Evolutionary conservation across 2,797 vertebrate genomes (phyloP), one percentile per base, ranked within the genome.

Genomic region (Petrocephalus sullivani): DNA sequence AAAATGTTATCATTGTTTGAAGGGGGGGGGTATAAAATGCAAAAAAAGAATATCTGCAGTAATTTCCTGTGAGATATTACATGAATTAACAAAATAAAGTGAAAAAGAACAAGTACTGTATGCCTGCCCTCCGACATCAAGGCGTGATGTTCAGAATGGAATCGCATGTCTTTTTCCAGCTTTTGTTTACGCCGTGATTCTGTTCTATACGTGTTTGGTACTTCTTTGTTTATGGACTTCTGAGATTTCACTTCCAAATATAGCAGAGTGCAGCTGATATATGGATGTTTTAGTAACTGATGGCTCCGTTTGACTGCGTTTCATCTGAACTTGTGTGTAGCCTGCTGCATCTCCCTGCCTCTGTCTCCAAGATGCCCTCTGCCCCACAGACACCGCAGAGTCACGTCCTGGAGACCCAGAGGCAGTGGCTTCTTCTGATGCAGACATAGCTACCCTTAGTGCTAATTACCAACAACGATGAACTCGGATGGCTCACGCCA

Each of bases 1-100:
- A 96, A 95, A 91, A 91, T 90, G 87, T 90, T 90, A 95, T 95
- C 94, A 94, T 95, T 96, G 95, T 96, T 96, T 94, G 91, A 89
- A 49, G 64, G 87, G 54, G 87, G 64, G 87, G 61, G 91, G 88
- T 90, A 90, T 87, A 90, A 88, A 91, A 93, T 81, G 92, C 90
- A 90, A 92, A 93, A 87, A 90, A 90, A 90, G 93, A 91, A 92
- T 90, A 92, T 93, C 92, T 90, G 91, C 87, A 84, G 90, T 93
- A 41, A 87, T 91, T 95, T 96, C 95, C 94, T 95, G 93, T 93
- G 93, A 92, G 64, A 94, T 94, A 92, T 93, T 91, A 61, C 67
- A 90, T 87, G 91, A 89, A 88, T 91, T 95, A 92, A 93, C 91
- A 92, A 60, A 58, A 86, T 6, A 58, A 85, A 16, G 46, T 83